These are phyloP conservation scores for Montipora sp. DNA, from an alignment of 64 coral and sea anemone genomes.

Conservation along the genomic window DNA sequence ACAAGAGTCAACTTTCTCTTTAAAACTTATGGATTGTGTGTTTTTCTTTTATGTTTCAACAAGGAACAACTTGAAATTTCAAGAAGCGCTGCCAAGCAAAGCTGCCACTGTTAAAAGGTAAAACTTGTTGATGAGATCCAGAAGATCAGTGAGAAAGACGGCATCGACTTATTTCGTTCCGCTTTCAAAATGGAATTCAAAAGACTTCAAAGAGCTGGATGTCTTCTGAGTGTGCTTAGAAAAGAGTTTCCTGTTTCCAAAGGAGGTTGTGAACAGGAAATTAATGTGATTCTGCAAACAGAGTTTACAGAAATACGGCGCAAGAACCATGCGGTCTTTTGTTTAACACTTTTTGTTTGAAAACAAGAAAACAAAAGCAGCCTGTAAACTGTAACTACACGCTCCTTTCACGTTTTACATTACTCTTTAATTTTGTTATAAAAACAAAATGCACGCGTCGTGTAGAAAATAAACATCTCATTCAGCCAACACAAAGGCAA, in stretches of 20 bases:
- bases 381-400: slow-evolving; percentile 26
- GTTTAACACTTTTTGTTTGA: slow-evolving; percentile 32
- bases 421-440: slow-evolving; percentile 67
- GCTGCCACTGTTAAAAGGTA: neutral
- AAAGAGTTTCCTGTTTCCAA: neutral
- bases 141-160: neutral
- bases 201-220: neutral
- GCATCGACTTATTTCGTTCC: neutral
- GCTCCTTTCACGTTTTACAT: slow-evolving; percentile 53
- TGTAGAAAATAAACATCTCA: slow-evolving; percentile 36
- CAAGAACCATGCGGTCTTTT: slow-evolving; percentile 38
- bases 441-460: slow-evolving; percentile 64
- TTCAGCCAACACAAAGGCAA: slow-evolving; percentile 53
- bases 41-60: slow-evolving; percentile 84
- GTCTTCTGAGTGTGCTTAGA: neutral
- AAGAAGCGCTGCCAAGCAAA: slow-evolving; percentile 51
- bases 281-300: slow-evolving; percentile 11
- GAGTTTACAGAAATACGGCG: slow-evolving; percentile 22
- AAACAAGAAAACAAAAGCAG: slow-evolving; percentile 32
- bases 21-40: slow-evolving; percentile 79
- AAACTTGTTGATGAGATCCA: neutral
- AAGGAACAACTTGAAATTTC: slow-evolving; percentile 80
- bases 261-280: slow-evolving; percentile 34
- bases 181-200: neutral
- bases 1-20: slow-evolving; percentile 80